These are phyloP conservation scores for Enteromius radiatus DNA, from an alignment of 2,797 vertebrate species.

Conservation along the genomic window DNA sequence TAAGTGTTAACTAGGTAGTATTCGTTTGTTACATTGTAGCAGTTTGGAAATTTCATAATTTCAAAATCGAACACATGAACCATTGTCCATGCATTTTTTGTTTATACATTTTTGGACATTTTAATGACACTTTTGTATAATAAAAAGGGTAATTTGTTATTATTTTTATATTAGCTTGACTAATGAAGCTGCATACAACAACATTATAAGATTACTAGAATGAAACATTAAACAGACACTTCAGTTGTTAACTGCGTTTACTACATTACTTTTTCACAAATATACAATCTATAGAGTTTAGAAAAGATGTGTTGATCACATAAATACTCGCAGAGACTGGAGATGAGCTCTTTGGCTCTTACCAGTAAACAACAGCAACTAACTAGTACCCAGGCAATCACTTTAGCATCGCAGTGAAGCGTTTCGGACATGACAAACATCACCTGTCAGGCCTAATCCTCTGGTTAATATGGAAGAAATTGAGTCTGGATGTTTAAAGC, in stretches of 20 bases:
- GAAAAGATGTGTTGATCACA: not conserved
- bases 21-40: not conserved
- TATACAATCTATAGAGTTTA: not conserved
- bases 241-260: not conserved
- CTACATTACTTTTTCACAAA: not conserved
- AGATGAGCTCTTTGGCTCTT: not conserved
- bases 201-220: not conserved
- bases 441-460: not conserved
- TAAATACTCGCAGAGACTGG: not conserved
- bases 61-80: not conserved
- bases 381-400: not conserved
- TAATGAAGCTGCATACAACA: not conserved
- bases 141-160: not conserved
- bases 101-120: not conserved
- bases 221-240: not conserved
- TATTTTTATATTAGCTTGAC: not conserved
- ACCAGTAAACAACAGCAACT: not conserved
- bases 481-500: not conserved
- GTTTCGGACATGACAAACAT: not conserved
- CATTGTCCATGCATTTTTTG: not conserved
- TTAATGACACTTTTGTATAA: not conserved
- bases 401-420: not conserved
- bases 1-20: no score
- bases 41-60: not conserved
- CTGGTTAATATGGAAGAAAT: not conserved